Evolutionary conservation across 1,140 invertebrate genomes (phyloP).

Genomic region (Ostrea edulis): DNA sequence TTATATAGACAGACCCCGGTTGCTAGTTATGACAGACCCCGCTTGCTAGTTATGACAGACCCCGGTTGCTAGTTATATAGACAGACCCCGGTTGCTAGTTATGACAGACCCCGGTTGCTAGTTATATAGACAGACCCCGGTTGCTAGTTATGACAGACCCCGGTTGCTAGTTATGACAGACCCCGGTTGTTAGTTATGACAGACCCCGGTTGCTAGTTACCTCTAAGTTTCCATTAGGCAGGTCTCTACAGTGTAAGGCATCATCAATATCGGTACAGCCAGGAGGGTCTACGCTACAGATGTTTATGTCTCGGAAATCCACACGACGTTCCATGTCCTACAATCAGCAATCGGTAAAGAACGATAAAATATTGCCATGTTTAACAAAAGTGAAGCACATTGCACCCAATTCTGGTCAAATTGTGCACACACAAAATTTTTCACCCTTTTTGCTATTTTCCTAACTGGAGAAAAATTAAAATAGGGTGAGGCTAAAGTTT

Average conservation of each 20-base stretch:
- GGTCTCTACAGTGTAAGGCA: constrained; percentile 92
- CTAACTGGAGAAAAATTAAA: too few relatives aligned
- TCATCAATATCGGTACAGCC: constrained; percentile 99
- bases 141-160: background rate
- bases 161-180: too few relatives aligned
- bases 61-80: too few relatives aligned
- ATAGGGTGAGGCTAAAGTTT: too few relatives aligned
- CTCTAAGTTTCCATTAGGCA: constrained; percentile 89
- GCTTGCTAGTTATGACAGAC: too few relatives aligned
- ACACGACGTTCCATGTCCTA: constrained; percentile 89
- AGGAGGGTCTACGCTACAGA: constrained; percentile 99
- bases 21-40: too few relatives aligned
- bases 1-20: too few relatives aligned
- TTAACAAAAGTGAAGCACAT: background rate
- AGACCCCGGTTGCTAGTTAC: constrained; percentile 72
- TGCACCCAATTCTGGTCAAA: background rate
- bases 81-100: too few relatives aligned
- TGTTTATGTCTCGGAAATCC: constrained; percentile 90
- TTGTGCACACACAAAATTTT: too few relatives aligned
- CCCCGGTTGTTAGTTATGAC: too few relatives aligned
- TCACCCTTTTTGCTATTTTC: too few relatives aligned
- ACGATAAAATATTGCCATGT: constrained; percentile 23
- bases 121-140: background rate
- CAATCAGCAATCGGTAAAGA: background rate
- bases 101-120: too few relatives aligned